Base-by-base conservation (phyloP, 2,888 invertebrate species). In the Andrena praecox region DNA sequence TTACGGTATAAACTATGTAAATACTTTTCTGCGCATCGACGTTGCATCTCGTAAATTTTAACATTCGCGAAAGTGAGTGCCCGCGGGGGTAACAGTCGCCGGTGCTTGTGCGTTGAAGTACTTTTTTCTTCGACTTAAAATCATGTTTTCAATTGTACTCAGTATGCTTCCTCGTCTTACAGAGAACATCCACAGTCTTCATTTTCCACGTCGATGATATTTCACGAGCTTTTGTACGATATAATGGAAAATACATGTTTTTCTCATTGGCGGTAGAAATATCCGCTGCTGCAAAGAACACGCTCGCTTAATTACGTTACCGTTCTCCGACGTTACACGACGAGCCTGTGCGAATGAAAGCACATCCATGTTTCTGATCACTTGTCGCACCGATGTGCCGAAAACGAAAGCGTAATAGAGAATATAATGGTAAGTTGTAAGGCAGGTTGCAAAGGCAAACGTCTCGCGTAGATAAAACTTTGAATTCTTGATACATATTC, bases 21-120 rank as follows among this genome's bases (percentile, higher is more conserved):
- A 71, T 71, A 50, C 62, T 62, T 20, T 62, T 71, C 71, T 62
- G 71, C 60, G 71, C 29, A 12, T 4, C 8, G 33, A 54, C 27
- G 48, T 33, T 48, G 33, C 56, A 73, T 54, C 59, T 59, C 8
- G 10, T 33, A 33, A 48, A 66, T 64, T 64, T 59, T 77, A 33
- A 59, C 52, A 27, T 20, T 35, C 48, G 3, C 31, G 33, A 20
- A 64, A 29, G 54, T 50, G n/a, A 42, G 52, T 59, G 24, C 62
- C 12, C 52, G 16, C 16, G 1, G 29, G 59, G 20, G 27, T 70
- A 60, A 50, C 16, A 27, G 56, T 56, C 56, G 42, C 27, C 59
- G 52, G 20, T 70, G 70, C 59, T 59, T 70, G 12, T 60, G 29
- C 59, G 60, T 70, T 60, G 0, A 42, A 70, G 35, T 70, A 29